These are phyloP conservation scores for Hipparchia semele DNA, from an alignment of 2,888 invertebrate genomes.

Conservation along the genomic window DNA sequence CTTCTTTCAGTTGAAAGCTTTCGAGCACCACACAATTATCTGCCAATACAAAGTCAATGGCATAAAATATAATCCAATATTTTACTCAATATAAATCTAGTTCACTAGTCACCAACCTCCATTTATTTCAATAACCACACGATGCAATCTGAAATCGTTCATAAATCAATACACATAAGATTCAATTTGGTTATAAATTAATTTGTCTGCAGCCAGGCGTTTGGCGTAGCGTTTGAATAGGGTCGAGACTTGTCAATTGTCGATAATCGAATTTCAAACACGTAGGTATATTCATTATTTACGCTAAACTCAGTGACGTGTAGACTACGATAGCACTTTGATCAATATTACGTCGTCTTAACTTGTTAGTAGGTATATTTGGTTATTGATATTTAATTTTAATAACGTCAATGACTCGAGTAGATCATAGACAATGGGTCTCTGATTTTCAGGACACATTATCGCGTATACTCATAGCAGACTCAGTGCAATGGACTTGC, in stretches of 20 bases:
- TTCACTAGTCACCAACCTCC: constrained; percentile 34
- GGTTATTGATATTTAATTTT: constrained; percentile 20
- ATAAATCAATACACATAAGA: constrained; percentile 20
- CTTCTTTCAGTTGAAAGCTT: background rate
- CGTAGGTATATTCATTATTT: constrained; percentile 57
- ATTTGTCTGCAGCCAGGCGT: constrained; percentile 47
- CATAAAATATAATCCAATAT: constrained; percentile 3
- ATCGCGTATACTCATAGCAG: no score
- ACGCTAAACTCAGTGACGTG: constrained; percentile 54
- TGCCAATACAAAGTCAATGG: background rate
- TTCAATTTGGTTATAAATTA: constrained; percentile 28
- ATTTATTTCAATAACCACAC: constrained; percentile 36
- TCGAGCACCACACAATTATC: background rate
- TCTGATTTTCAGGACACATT: no score
- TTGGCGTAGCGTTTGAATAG: constrained; percentile 58
- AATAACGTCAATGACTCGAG: background rate
- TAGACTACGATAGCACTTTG: constrained; percentile 40
- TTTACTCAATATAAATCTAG: constrained; percentile 35
- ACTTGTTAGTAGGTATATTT: constrained; percentile 15
- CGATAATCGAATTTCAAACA: constrained; percentile 56
- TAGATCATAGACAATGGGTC: no score
- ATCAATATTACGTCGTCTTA: constrained; percentile 25
- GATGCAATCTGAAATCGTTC: constrained; percentile 21
- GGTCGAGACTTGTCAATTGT: constrained; percentile 58
- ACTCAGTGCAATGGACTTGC: no score